phyloP scores from a whole-genome alignment of 2,797 vertebrate species.

The Orestias chungarensis region DNA sequence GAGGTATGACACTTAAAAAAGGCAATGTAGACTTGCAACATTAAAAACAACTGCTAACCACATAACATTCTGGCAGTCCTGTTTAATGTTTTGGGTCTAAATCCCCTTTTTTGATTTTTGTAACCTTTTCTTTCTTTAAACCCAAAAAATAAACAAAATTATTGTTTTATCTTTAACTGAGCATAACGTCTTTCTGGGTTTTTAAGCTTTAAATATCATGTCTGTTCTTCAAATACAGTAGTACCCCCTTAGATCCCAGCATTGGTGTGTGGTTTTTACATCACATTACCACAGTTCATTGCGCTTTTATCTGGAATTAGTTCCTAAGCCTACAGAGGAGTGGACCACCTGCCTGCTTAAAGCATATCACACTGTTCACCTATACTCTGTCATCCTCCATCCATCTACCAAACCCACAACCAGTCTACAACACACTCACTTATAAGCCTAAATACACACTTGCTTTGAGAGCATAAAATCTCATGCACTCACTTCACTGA shows the following conservation, averaged over 20 bases:
- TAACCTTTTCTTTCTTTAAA: not conserved
- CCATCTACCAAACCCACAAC: constrained; percentile 56
- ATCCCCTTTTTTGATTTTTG: not conserved
- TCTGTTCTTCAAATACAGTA: constrained; percentile 49
- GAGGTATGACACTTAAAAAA: no score
- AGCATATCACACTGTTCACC: constrained; percentile 55
- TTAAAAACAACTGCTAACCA: no score
- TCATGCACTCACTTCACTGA: constrained; percentile 55
- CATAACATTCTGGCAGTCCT: not conserved
- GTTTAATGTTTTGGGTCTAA: not conserved
- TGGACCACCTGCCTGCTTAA: constrained; percentile 48
- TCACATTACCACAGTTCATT: constrained; percentile 60
- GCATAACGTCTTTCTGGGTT: constrained; percentile 10
- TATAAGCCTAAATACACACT: constrained; percentile 36
- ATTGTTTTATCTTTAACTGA: constrained; percentile 9
- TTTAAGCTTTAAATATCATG: constrained; percentile 49
- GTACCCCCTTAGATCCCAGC: constrained; percentile 33
- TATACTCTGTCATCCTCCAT: constrained; percentile 63
- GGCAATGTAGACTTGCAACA: no score
- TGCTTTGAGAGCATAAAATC: constrained; percentile 23
- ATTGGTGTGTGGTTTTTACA: constrained; percentile 60
- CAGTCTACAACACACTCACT: constrained; percentile 30
- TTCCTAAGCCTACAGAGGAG: constrained; percentile 57
- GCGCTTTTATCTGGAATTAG: constrained; percentile 72
- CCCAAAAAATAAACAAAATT: not conserved